Percentiles rank a stretch among this genome's conserved stretches.
Evolutionary conservation across 1,140 invertebrate species (phyloP).

Genomic region (Bombus pascuorum): DNA sequence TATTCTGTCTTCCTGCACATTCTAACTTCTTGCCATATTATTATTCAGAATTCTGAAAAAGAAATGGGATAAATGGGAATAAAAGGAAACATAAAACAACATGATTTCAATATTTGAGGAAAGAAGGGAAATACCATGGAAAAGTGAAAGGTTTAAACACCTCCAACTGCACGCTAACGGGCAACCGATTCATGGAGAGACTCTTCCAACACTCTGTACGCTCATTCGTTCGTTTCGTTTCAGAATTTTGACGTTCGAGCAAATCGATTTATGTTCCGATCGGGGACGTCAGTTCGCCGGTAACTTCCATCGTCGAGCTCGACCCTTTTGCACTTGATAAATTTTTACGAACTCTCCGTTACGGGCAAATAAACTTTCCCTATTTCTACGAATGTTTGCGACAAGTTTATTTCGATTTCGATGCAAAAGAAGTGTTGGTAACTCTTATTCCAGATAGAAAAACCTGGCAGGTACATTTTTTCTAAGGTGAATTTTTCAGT

Average conservation of each 20-base stretch:
- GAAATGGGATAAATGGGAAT: too few species aligned
- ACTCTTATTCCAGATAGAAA: conserved; percentile 31
- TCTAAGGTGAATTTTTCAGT: not conserved
- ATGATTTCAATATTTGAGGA: not conserved
- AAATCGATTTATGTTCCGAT: not conserved
- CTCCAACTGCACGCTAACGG: not conserved
- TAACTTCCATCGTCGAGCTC: not conserved
- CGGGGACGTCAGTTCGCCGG: not conserved
- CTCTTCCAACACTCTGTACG: not conserved
- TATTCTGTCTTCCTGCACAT: not conserved
- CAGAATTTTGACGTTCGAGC: conserved; percentile 6
- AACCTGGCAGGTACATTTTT: not conserved
- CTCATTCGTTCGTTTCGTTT: not conserved
- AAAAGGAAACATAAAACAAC: not conserved
- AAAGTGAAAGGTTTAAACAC: not conserved
- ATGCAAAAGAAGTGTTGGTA: conserved; percentile 23
- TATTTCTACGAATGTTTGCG: not conserved
- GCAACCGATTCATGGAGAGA: not conserved
- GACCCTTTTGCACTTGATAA: too few species aligned
- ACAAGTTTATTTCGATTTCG: not conserved
- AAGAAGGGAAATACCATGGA: not conserved
- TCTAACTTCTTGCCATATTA: not conserved
- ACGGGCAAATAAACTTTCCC: not conserved
- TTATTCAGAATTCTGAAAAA: not conserved
- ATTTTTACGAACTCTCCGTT: not conserved